Conservation (phyloP, 2,113 vertebrate genomes). For the Passer montanus region DNA sequence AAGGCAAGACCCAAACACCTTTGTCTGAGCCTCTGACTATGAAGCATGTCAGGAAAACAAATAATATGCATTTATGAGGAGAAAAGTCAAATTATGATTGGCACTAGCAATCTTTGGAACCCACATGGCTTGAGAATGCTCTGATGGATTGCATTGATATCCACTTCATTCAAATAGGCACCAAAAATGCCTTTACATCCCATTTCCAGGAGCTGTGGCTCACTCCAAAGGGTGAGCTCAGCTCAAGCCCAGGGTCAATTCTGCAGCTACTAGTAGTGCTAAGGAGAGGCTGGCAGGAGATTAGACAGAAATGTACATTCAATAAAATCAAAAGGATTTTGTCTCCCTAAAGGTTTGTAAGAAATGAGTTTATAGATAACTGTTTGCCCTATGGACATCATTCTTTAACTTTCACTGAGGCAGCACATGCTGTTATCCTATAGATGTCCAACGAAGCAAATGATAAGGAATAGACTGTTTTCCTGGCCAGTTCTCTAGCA, state of each 20-base stretch:
- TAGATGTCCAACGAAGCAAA: not conserved
- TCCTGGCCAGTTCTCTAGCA: not conserved
- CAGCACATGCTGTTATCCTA: not conserved
- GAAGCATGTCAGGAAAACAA: not conserved
- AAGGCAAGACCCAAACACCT: not conserved
- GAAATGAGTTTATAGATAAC: slow-evolving; percentile 69
- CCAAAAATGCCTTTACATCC: slow-evolving; percentile 25
- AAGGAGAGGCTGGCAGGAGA: slow-evolving; percentile 53
- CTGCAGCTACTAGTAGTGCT: slow-evolving; percentile 64
- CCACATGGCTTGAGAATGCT: slow-evolving; percentile 40
- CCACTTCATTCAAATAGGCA: slow-evolving; percentile 48
- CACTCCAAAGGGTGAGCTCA: slow-evolving; percentile 60
- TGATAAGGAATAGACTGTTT: not conserved
- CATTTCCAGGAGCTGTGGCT: slow-evolving; percentile 54
- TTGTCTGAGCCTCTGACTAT: not conserved
- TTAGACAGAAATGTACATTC: slow-evolving; percentile 62
- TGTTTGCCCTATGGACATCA: slow-evolving; percentile 48
- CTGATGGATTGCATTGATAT: slow-evolving; percentile 37
- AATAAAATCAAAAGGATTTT: slow-evolving; percentile 68
- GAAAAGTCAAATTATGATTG: not conserved
- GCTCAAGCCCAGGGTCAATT: slow-evolving; percentile 65
- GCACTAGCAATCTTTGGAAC: slow-evolving; percentile 30
- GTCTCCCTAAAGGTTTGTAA: slow-evolving; percentile 58
- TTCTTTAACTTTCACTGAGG: slow-evolving; percentile 44
- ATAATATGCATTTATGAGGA: not conserved